Conservation (phyloP, 92 coral and sea anemone genomes). For the Paragorgia papillata region DNA sequence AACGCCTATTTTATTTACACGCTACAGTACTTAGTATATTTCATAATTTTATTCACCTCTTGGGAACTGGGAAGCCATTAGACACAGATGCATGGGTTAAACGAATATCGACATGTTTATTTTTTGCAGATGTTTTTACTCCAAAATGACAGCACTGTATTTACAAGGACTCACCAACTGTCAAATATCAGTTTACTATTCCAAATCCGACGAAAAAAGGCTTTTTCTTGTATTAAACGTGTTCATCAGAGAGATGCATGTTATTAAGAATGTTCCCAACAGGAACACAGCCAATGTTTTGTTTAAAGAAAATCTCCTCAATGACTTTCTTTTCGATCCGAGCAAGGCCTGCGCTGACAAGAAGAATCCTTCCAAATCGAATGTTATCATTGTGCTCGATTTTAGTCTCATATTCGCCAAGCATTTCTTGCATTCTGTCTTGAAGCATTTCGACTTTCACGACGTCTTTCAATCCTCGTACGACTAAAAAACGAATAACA, state of each 20-base stretch:
- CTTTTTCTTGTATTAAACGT: neutral
- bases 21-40: too few relatives aligned
- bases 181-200: neutral
- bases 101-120: too few relatives aligned
- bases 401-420: constrained; percentile 26
- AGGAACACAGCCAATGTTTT: constrained; percentile 92
- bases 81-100: too few relatives aligned
- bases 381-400: constrained; percentile 20
- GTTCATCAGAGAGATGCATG: constrained; percentile 52
- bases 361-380: constrained; percentile 89
- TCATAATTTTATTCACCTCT: too few relatives aligned
- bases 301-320: constrained; percentile 89
- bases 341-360: constrained; percentile 69
- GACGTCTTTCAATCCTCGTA: constrained; percentile 12
- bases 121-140: too few relatives aligned
- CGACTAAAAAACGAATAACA: constrained; percentile 5
- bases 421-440: constrained; percentile 42
- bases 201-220: too few relatives aligned
- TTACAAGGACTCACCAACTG: neutral
- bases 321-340: constrained; percentile 81
- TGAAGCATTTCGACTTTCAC: constrained; percentile 22
- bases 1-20: too few relatives aligned
- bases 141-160: neutral
- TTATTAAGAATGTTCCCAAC: constrained; percentile 84
- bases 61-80: too few relatives aligned